These are phyloP conservation scores for Corythornis vintsioides DNA, from an alignment of 2,113 vertebrate species.

Conservation along the genomic window DNA sequence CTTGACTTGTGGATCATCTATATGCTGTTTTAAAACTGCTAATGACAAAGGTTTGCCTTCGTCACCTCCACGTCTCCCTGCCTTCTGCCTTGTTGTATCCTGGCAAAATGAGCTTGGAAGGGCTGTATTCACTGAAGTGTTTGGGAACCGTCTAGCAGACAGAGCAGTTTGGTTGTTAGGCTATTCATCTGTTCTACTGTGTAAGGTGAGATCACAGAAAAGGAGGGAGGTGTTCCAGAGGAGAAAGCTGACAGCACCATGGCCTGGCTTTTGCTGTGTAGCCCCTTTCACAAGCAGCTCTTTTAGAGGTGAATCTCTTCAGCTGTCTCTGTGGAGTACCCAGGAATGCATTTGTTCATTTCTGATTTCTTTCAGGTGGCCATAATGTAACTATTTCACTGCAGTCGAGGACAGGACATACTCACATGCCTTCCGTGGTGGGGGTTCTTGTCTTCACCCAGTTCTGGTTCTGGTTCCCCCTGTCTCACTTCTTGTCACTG, in stretches of 20 bases:
- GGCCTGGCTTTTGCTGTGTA: neutral
- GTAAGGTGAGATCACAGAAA: neutral
- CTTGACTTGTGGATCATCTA: neutral
- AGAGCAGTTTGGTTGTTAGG: neutral
- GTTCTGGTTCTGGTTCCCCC: slow-evolving; percentile 99
- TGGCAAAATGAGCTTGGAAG: neutral
- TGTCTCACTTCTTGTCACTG: slow-evolving; percentile 95
- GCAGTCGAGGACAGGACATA: slow-evolving; percentile 97
- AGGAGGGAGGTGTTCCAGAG: neutral
- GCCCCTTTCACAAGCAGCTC: neutral
- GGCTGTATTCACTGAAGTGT: neutral
- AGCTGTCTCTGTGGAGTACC: neutral
- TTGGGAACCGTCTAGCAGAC: neutral
- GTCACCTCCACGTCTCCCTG: neutral
- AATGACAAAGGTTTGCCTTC: neutral
- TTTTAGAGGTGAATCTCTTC: neutral
- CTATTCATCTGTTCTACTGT: neutral
- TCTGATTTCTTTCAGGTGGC: slow-evolving; percentile 80
- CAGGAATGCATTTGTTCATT: neutral
- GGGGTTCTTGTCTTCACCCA: slow-evolving; percentile 98
- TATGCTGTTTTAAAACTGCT: neutral
- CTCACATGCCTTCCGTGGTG: slow-evolving; percentile 98
- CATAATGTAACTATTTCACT: slow-evolving; percentile 97
- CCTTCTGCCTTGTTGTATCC: neutral
- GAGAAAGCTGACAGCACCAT: neutral